phyloP scores from a whole-genome alignment of 2,888 invertebrate genomes.

The Colostygia pectinataria region DNA sequence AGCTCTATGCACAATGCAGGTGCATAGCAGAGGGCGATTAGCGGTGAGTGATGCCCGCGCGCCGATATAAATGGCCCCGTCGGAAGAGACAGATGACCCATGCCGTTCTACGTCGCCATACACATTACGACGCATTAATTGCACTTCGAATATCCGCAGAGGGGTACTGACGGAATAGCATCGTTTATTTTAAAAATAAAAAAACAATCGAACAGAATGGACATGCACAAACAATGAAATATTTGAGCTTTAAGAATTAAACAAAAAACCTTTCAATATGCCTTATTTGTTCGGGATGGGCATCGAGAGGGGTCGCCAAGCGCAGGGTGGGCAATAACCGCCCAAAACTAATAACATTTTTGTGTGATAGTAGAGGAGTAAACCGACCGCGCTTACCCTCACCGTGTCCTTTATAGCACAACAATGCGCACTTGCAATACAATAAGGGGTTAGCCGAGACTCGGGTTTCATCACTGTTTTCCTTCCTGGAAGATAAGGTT shows the following conservation, averaged over 20 bases:
- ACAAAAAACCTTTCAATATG: conserved; percentile 62
- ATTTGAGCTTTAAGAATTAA: conserved; percentile 43
- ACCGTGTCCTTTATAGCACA: conserved; percentile 67
- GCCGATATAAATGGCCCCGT: conserved; percentile 69
- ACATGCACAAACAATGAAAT: not conserved
- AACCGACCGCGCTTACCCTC: conserved; percentile 66
- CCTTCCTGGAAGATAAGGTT: conserved; percentile 51
- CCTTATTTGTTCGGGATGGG: conserved; percentile 61
- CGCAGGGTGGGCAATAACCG: conserved; percentile 70
- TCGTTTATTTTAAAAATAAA: not conserved
- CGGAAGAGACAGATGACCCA: conserved; percentile 65
- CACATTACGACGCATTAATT: conserved; percentile 64
- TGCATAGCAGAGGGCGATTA: conserved; percentile 65
- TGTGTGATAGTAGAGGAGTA: conserved; percentile 71
- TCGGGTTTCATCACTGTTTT: conserved; percentile 57
- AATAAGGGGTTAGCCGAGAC: conserved; percentile 64
- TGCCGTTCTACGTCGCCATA: conserved; percentile 40
- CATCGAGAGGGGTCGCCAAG: conserved; percentile 60
- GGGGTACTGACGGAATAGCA: not conserved
- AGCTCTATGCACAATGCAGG: conserved; percentile 51
- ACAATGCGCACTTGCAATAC: conserved; percentile 71
- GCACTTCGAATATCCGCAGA: conserved; percentile 53
- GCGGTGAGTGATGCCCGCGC: conserved; percentile 65
- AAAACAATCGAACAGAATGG: not conserved
- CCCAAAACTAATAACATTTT: conserved; percentile 81